These are phyloP conservation scores for Drosophila oshimai DNA, from an alignment of 1,140 invertebrate species.

Conservation along the genomic window DNA sequence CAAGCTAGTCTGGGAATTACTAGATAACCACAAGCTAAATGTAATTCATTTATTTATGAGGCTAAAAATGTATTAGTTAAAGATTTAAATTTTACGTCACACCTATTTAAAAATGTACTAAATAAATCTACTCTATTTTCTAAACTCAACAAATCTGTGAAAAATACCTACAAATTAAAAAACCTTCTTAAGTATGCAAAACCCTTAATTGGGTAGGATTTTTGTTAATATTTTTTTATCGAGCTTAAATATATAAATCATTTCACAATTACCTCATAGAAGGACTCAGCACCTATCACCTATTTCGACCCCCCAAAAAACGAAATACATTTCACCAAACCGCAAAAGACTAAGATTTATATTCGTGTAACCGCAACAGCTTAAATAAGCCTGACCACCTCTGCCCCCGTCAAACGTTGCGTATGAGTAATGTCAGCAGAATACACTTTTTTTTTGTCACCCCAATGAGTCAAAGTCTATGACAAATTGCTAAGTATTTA, in stretches of 20 bases:
- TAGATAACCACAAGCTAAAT: too few species aligned
- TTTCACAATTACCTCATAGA: constrained; percentile 43
- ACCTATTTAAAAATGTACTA: too few species aligned
- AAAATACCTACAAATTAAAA: too few species aligned
- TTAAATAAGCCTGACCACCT: constrained; percentile 27
- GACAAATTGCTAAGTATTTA: constrained; percentile 19
- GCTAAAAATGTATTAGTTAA: too few species aligned
- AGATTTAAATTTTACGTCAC: too few species aligned
- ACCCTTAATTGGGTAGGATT: too few species aligned
- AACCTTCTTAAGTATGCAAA: too few species aligned
- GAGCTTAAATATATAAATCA: neutral
- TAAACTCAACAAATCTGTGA: too few species aligned
- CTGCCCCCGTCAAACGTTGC: constrained; percentile 27
- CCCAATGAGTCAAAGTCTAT: constrained; percentile 42
- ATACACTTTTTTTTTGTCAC: constrained; percentile 1
- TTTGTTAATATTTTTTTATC: too few species aligned
- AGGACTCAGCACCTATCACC: constrained; percentile 6
- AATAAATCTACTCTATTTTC: too few species aligned
- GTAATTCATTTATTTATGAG: too few species aligned
- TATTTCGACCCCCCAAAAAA: constrained; percentile 16
- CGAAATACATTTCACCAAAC: constrained; percentile 10
- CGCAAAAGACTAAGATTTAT: constrained; percentile 51
- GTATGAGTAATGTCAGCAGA: constrained; percentile 64
- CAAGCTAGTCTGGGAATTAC: too few species aligned
- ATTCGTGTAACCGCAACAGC: constrained; percentile 45